These are phyloP conservation scores for Strigamia transsilvanica DNA, from an alignment of 2,888 invertebrate genomes.

Conservation along the genomic window DNA sequence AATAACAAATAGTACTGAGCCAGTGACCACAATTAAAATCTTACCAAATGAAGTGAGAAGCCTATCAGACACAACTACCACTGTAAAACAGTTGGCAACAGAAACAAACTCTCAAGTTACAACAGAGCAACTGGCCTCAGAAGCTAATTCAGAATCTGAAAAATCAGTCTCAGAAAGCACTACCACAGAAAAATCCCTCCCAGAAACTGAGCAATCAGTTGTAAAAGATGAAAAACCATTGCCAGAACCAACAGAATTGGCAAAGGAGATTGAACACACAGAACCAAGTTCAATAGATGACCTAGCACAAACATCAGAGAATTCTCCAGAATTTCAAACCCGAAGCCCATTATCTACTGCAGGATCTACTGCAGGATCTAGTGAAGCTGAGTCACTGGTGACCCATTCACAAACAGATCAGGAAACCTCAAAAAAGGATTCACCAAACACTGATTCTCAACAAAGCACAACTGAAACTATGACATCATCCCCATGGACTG, in stretches of 20 bases:
- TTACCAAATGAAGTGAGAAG: neutral
- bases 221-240: neutral
- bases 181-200: neutral
- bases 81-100: neutral
- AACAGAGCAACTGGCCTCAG: neutral
- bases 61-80: neutral
- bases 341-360: neutral
- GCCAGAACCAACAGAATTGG: neutral
- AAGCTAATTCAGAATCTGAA: neutral
- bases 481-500: conserved; percentile 32
- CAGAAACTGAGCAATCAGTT: neutral
- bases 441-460: neutral
- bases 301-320: neutral
- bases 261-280: neutral
- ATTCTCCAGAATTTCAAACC: neutral
- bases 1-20: neutral
- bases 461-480: conserved; percentile 29
- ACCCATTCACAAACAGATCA: neutral
- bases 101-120: neutral
- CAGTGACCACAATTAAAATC: conserved; percentile 8
- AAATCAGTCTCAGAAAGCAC: neutral
- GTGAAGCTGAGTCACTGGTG: neutral
- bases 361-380: neutral
- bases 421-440: neutral
- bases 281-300: neutral